A percentile compares a stretch with the other conserved stretches of the same genome.
These are phyloP conservation scores for Drosophila pachea DNA, from an alignment of 1,140 invertebrate species.

Conservation along the genomic window DNA sequence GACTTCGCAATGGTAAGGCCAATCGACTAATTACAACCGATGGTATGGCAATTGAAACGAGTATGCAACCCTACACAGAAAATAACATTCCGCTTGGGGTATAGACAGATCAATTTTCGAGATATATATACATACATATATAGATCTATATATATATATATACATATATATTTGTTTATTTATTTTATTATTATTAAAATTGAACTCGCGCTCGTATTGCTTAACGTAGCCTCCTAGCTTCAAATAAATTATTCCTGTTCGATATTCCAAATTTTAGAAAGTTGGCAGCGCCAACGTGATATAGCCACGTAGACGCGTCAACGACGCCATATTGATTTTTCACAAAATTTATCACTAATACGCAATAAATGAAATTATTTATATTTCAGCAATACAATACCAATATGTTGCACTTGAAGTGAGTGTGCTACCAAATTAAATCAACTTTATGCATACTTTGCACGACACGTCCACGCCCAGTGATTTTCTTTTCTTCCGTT, in stretches of 20 bases:
- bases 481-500: conserved; percentile 7
- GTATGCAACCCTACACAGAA: conserved; percentile 28
- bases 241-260: conserved; percentile 3
- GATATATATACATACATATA: conserved; percentile 1
- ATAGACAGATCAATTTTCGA: not conserved
- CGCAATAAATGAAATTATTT: conserved; percentile 26
- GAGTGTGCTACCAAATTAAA: conserved; percentile 16
- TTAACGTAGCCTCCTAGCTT: not conserved
- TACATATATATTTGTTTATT: not conserved
- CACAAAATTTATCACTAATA: conserved; percentile 45
- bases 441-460: conserved; percentile 40
- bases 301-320: conserved; percentile 42
- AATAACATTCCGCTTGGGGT: conserved; percentile 5
- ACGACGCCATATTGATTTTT: conserved; percentile 63
- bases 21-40: conserved; percentile 36
- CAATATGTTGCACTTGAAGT: conserved; percentile 38
- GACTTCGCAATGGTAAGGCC: not conserved
- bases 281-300: conserved; percentile 44
- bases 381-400: conserved; percentile 27
- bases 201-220: conserved; percentile 19
- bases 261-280: conserved; percentile 20
- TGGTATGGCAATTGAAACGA: conserved; percentile 1
- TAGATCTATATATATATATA: conserved; percentile 1
- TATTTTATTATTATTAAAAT: conserved; percentile 14
- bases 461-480: conserved; percentile 48